Percentiles rank a stretch among this genome's conserved stretches.
Conservation (phyloP, 1,140 invertebrate species). For the Mercenaria mercenaria region DNA sequence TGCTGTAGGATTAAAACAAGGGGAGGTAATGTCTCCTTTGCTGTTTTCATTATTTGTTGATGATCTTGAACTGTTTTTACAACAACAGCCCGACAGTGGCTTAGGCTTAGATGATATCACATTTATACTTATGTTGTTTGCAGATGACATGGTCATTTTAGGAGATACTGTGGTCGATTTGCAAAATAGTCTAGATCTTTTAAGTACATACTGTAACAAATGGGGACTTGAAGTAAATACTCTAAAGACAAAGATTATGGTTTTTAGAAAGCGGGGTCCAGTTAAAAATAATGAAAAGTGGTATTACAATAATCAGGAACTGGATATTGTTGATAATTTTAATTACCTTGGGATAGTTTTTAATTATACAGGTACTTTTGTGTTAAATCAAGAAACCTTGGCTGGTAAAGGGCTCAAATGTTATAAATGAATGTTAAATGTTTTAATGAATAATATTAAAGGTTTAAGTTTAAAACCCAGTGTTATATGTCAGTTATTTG, state of each 20-base stretch:
- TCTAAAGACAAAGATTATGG: neutral
- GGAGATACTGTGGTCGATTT: too few species aligned
- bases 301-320: too few species aligned
- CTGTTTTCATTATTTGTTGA: conserved; percentile 52
- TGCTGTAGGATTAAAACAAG: too few species aligned
- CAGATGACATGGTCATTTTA: conserved; percentile 10
- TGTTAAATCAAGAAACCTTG: neutral
- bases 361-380: neutral
- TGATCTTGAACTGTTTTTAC: conserved; percentile 10
- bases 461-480: too few species aligned
- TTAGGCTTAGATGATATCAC: neutral
- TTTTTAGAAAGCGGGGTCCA: neutral
- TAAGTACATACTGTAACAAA: too few species aligned
- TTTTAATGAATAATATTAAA: too few species aligned
- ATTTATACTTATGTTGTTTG: conserved; percentile 19
- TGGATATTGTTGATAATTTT: too few species aligned
- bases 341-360: neutral
- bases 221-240: neutral
- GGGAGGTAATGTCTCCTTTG: too few species aligned
- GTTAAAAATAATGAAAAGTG: neutral
- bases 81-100: neutral
- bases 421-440: too few species aligned
- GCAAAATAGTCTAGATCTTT: too few species aligned
- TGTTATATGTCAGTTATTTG: too few species aligned
- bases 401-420: too few species aligned